These are phyloP conservation scores for Pachyuromys duprasi DNA, from an alignment of 2,797 vertebrate genomes.

Conservation along the genomic window DNA sequence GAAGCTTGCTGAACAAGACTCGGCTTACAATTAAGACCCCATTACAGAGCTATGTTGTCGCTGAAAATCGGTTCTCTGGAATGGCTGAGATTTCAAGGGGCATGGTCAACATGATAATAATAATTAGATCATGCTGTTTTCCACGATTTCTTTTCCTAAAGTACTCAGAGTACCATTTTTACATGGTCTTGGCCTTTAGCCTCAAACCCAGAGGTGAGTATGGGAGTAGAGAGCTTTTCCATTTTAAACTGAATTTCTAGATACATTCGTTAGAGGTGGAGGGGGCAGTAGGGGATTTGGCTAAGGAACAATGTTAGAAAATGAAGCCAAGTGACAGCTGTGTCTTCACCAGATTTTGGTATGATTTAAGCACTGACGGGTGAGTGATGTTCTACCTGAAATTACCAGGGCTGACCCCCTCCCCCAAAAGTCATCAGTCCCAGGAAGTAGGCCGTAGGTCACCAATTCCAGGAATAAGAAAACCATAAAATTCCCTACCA, in stretches of 20 bases:
- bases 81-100: conserved; percentile 72
- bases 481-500: too few species aligned
- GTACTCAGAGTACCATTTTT: background rate
- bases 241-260: background rate
- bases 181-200: conserved; percentile 36
- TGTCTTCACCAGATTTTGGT: background rate
- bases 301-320: background rate
- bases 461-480: too few species aligned
- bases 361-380: background rate
- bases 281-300: background rate
- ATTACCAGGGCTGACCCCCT: too few species aligned
- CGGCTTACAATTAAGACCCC: conserved; percentile 78
- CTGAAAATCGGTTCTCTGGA: conserved; percentile 66
- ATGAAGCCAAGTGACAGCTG: background rate
- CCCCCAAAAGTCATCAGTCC: too few species aligned
- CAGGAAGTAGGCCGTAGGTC: too few species aligned
- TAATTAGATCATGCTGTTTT: conserved; percentile 59
- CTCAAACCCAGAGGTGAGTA: background rate
- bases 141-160: conserved; percentile 36
- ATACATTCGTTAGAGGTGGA: background rate
- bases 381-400: background rate
- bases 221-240: background rate
- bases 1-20: conserved; percentile 73
- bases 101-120: conserved; percentile 57
- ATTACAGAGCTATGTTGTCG: conserved; percentile 67